phyloP scores from a whole-genome alignment of 2,113 vertebrate genomes.

The Rynchops niger region DNA sequence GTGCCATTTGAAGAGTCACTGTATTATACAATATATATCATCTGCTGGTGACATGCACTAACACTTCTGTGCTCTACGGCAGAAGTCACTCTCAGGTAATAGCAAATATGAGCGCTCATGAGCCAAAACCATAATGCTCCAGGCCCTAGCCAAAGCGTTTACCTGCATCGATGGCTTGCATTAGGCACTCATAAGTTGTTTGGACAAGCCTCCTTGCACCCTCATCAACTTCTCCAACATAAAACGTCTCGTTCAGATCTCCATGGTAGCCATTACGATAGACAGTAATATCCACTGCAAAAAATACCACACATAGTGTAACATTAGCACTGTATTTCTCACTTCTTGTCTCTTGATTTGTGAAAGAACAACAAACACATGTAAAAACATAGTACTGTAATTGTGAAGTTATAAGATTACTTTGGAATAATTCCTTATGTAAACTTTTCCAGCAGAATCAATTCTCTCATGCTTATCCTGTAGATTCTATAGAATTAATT shows the following conservation, averaged over 20 bases:
- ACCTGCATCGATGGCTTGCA: constrained; percentile 98
- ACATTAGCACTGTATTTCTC: neutral
- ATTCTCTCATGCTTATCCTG: neutral
- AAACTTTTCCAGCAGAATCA: neutral
- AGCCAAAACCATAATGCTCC: neutral
- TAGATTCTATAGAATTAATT: neutral
- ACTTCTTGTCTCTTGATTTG: neutral
- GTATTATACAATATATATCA: neutral
- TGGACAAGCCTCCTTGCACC: constrained; percentile 90
- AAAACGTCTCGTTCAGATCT: constrained; percentile 97
- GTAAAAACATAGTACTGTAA: neutral
- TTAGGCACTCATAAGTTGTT: constrained; percentile 96
- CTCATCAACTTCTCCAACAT: constrained; percentile 93
- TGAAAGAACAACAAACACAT: neutral
- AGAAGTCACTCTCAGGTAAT: neutral
- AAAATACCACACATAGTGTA: neutral
- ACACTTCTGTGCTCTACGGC: neutral
- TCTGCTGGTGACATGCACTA: neutral
- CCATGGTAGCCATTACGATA: constrained; percentile 97
- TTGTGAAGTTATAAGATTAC: neutral
- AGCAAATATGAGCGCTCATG: neutral
- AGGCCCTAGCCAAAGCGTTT: neutral
- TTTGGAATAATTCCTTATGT: neutral
- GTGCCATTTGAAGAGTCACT: neutral
- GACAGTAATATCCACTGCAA: constrained; percentile 96